phyloP scores from a whole-genome alignment of 2,888 invertebrate species.

The Dynastes tityus region DNA sequence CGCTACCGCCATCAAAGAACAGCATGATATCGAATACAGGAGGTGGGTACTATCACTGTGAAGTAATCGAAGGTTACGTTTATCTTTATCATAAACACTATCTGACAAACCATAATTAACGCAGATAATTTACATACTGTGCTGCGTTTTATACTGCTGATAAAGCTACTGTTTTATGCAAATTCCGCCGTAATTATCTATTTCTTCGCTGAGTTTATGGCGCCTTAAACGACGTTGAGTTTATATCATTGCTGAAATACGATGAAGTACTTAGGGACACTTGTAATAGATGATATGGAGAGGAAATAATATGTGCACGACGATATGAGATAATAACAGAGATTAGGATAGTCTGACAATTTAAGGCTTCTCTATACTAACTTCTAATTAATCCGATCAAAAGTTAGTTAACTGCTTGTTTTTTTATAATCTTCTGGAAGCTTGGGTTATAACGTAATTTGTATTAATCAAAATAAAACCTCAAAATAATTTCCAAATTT shows the following conservation, averaged over 20 bases:
- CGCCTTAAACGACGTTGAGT: constrained; percentile 14
- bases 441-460: too few species aligned
- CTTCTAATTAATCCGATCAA: too few species aligned
- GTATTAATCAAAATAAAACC: too few species aligned
- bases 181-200: constrained; percentile 25
- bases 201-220: constrained; percentile 28
- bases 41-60: constrained; percentile 3
- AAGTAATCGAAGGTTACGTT: constrained; percentile 16
- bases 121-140: constrained; percentile 23
- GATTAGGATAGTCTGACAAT: too few species aligned
- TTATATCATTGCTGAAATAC: background rate
- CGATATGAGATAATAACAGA: too few species aligned
- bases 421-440: too few species aligned
- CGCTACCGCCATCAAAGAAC: constrained; percentile 16
- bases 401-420: too few species aligned
- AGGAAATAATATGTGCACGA: too few species aligned
- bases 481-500: too few species aligned
- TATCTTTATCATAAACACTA: constrained; percentile 27
- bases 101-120: constrained; percentile 36
- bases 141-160: constrained; percentile 20
- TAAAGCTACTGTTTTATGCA: constrained; percentile 40
- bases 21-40: constrained; percentile 15
- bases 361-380: too few species aligned
- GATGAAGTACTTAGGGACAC: background rate
- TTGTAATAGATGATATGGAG: too few species aligned